Evolutionary conservation across 2,888 invertebrate genomes (phyloP), one percentile per base, ranked within the genome.

Genomic region (Limenitis camilla): DNA sequence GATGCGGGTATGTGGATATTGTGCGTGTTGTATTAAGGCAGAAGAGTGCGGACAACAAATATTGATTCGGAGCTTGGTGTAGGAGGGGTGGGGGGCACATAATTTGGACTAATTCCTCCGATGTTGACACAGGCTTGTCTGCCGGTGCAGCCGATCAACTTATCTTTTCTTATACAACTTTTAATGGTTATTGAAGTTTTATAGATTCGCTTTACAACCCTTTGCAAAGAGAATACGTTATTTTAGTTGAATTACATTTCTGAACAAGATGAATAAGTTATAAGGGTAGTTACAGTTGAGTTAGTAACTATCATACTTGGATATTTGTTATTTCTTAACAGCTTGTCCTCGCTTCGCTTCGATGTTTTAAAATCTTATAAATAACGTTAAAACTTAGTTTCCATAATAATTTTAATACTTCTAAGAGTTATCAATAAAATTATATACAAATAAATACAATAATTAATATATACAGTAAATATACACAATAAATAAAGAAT

Each of bases 41-140:
- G 87, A 87, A 86, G 86, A 87, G 87, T 84, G 74, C 86, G 83
- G 84, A 88, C 87, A 81, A 87, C 88, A 88, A 88, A 88, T 88
- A 88, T 88, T 88, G 88, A 88, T 88, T 88, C 84, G 85, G 74
- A 67, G 71, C 68, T 73, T 74, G 78, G 78, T 74, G 73, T 64
- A 57, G 52, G 60, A 50, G 62, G 59, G 66, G 61, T 61, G 71
- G 74, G 74, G 79, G 68, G 81, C 76, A 78, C 78, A 83, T 87
- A 87, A 86, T 87, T 87, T 87, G 86, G 78, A 85, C 86, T 87
- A 87, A 87, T 87, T 87, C 86, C 79, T 81, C 72, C 72, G 69
- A 69, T 86, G 83, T 86, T 86, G 79, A 80, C 81, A 74, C 75
- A 77, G 76, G 84, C 80, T 82, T 75, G 86, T 86, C 86, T 84